Conservation (phyloP, 2,113 vertebrate species). For the Alethe castanea region DNA sequence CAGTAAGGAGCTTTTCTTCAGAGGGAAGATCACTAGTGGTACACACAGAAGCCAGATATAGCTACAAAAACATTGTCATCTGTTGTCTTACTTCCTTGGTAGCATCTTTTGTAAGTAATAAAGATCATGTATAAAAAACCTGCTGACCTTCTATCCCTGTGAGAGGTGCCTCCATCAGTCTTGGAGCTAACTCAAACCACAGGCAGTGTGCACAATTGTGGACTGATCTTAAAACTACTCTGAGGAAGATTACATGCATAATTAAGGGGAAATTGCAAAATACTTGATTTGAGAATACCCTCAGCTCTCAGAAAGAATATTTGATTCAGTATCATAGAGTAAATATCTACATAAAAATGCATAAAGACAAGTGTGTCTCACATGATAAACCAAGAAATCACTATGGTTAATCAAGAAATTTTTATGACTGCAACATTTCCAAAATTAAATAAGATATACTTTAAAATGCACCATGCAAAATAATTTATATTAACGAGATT, state of each 20-base stretch:
- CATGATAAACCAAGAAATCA: not conserved
- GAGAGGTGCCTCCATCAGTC: not conserved
- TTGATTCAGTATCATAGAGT: not conserved
- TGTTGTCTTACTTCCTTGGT: not conserved
- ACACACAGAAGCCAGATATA: not conserved
- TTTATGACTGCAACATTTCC: not conserved
- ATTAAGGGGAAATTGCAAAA: not conserved
- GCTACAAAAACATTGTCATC: not conserved
- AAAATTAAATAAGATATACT: not conserved
- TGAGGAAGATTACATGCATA: not conserved
- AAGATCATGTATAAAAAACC: not conserved
- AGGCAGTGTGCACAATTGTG: not conserved
- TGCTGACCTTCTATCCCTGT: not conserved
- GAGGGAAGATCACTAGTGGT: not conserved
- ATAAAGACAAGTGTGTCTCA: not conserved
- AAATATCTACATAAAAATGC: not conserved
- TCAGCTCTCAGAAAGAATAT: not conserved
- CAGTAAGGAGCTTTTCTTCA: not conserved
- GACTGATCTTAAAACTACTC: not conserved
- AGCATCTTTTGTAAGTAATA: not conserved
- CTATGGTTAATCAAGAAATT: not conserved
- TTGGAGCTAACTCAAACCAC: accelerated
- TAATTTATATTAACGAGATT: not conserved
- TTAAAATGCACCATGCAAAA: not conserved
- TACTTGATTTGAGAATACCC: not conserved